Base-by-base conservation (phyloP, 2,797 vertebrate species). In the Crenuchus spilurus region DNA sequence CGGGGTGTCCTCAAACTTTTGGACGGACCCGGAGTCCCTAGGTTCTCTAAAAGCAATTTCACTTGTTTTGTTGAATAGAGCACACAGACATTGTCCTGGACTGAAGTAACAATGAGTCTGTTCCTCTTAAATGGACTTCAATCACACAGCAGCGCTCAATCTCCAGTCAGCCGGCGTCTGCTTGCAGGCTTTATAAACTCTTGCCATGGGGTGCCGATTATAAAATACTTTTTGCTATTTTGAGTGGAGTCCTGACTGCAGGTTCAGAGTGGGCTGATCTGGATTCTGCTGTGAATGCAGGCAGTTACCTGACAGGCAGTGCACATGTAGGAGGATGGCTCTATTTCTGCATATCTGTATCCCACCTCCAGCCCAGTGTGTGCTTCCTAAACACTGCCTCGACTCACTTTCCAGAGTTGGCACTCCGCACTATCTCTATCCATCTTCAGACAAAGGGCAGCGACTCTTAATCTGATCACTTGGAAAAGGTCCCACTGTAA, bases 371-470 rank as follows among this genome's bases (percentile, higher is more conserved):
- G 18, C 6, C 18, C 44, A 54, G 46, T 11, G 11, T 41, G 24
- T 6, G 9, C 8, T 18, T 66, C 14, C 22, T 61, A 41, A 39
- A 35, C 35, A 6, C 11, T 30, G 39, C n/a, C 41, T 30, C 41
- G 30, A 41, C 41, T 30, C 24, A 8, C 1, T 63, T 44, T 41
- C 49, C 22, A 49, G 44, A 74, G n/a, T 33, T 51, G 63, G 44
- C 11, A 30, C 62, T 67, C 35, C 20, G 22, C 20, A 28, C 18
- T 67, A 35, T 66, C 3, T 30, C 11, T 16, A 41, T 49, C 54
- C 33, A 49, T 58, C 54, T 68, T 26, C 33, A 60, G 63, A 74
- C 44, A 67, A 67, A 74, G 24, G 37, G n/a, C 54, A 74, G 31
- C 16, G 51, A 58, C 30, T 68, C 33, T 39, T 68, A 60, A 67